A percentile compares a stretch with the other conserved stretches of the same genome.
phyloP scores from a whole-genome alignment of 1,140 invertebrate genomes.

The Solenopsis fugax region DNA sequence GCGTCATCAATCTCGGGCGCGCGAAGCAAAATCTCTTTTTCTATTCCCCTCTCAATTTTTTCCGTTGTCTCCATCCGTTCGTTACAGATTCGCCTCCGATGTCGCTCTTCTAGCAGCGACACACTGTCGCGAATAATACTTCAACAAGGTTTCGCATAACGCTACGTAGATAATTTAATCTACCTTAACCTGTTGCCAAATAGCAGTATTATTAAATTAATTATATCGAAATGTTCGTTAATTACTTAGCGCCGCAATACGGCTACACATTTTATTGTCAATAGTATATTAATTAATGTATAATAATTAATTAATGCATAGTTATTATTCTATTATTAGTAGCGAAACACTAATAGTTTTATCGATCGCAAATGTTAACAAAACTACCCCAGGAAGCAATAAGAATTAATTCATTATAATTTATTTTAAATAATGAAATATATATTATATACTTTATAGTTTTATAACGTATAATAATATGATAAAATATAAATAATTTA shows the following conservation, averaged over 20 bases:
- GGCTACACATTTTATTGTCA: slow-evolving; percentile 16
- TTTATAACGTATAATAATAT: too few relatives aligned
- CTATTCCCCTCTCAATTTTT: background rate
- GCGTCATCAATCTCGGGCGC: slow-evolving; percentile 15
- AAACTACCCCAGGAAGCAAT: background rate
- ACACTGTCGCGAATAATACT: background rate
- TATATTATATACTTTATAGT: background rate
- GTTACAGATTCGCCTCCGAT: background rate
- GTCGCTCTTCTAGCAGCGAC: background rate
- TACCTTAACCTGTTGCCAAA: slow-evolving; percentile 16
- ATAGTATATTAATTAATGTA: slow-evolving; percentile 31
- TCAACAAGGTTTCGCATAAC: background rate
- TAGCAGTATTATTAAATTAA: slow-evolving; percentile 21
- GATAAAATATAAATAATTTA: background rate
- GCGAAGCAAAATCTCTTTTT: background rate
- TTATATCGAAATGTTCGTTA: slow-evolving; percentile 22
- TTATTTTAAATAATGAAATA: background rate
- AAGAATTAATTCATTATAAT: background rate
- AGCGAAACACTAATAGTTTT: slow-evolving; percentile 7
- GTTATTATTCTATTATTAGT: slow-evolving; percentile 33
- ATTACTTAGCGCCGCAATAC: background rate
- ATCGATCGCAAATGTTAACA: background rate
- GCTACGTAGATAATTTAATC: slow-evolving; percentile 17
- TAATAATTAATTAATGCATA: slow-evolving; percentile 1
- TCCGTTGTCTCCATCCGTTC: background rate